phyloP scores from a whole-genome alignment of 2,113 vertebrate genomes.

The Alouatta palliata region DNA sequence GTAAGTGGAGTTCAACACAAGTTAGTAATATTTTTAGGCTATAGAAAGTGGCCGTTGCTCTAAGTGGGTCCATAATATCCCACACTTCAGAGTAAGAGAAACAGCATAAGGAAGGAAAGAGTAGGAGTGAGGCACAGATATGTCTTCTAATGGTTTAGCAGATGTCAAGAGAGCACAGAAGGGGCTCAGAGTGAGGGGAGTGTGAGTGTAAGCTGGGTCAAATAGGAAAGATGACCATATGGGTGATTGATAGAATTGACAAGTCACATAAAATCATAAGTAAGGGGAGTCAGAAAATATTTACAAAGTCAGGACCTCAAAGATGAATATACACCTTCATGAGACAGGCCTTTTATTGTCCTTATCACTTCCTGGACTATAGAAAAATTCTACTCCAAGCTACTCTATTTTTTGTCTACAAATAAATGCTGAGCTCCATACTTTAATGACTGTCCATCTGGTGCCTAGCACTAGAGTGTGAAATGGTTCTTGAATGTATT shows the following conservation, averaged over 20 bases:
- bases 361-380: neutral
- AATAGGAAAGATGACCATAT: neutral
- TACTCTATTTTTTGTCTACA: neutral
- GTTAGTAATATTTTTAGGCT: neutral
- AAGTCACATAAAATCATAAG: no score
- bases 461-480: neutral
- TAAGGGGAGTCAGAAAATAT: neutral
- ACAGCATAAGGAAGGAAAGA: neutral
- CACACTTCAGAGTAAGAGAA: neutral
- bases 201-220: neutral
- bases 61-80: neutral
- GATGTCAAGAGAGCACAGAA: neutral
- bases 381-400: neutral
- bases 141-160: neutral
- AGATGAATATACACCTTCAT: neutral
- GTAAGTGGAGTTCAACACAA: neutral
- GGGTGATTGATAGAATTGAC: neutral
- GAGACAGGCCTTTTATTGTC: neutral
- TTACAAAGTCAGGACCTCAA: neutral
- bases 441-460: neutral
- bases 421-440: neutral
- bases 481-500: neutral
- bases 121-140: no score
- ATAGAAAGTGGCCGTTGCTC: neutral
- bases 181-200: neutral